phyloP scores from a whole-genome alignment of 2,113 vertebrate species.

The Neopipo cinnamomea region DNA sequence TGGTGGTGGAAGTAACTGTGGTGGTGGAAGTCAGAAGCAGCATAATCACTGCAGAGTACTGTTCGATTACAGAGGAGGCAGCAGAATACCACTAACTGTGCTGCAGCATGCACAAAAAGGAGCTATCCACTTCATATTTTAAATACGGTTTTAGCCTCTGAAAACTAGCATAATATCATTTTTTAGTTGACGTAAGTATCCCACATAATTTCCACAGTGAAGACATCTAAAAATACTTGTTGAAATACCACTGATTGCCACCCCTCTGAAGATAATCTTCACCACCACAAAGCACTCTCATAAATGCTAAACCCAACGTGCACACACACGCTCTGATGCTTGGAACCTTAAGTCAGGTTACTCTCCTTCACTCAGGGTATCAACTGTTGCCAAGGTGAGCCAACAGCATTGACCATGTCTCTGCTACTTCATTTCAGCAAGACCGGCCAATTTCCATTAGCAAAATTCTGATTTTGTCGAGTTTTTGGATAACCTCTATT shows the following conservation, averaged over 20 bases:
- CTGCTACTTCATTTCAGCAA: neutral
- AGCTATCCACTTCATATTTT: neutral
- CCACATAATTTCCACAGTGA: neutral
- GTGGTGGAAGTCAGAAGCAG: neutral
- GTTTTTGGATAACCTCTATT: conserved; percentile 9
- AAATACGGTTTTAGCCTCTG: neutral
- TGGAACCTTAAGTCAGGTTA: neutral
- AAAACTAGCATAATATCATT: neutral
- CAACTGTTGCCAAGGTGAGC: neutral
- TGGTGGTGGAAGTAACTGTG: neutral
- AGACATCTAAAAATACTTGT: conserved; percentile 18
- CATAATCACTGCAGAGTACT: neutral
- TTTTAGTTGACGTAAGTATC: neutral
- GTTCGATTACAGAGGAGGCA: neutral
- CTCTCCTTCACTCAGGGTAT: neutral
- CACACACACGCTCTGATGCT: accelerated
- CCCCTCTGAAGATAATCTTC: neutral
- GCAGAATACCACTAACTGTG: neutral
- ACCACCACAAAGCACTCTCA: neutral
- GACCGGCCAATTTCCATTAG: neutral
- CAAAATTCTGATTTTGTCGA: neutral
- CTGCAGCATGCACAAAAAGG: neutral
- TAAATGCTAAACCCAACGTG: neutral
- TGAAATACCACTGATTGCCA: neutral
- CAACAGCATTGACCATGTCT: neutral